Evolutionary conservation across 2,888 invertebrate species (phyloP).

Genomic region (Colostygia pectinataria): DNA sequence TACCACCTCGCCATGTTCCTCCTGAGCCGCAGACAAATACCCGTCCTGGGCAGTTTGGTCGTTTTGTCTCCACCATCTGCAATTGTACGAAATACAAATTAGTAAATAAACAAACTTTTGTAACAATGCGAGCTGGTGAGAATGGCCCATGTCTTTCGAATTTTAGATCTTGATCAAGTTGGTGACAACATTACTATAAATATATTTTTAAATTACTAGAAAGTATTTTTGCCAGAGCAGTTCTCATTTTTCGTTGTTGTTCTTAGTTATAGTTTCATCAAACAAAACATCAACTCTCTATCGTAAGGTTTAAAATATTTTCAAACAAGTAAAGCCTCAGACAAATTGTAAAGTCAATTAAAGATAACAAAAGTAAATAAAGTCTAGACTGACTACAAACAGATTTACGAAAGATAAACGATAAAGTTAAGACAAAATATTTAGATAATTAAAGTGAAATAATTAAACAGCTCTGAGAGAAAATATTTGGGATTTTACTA

Average conservation of each 20-base stretch:
- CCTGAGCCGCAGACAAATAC: slow-evolving; percentile 86
- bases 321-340: slow-evolving; percentile 11
- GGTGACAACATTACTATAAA: too few species aligned
- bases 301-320: slow-evolving; percentile 14
- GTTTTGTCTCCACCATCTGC: slow-evolving; percentile 89
- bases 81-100: slow-evolving; percentile 3
- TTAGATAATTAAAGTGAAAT: slow-evolving; percentile 31
- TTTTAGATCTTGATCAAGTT: too few species aligned
- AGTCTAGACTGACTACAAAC: slow-evolving; percentile 36
- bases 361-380: slow-evolving; percentile 36
- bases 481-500: slow-evolving; percentile 8
- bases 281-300: slow-evolving; percentile 10
- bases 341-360: slow-evolving; percentile 43
- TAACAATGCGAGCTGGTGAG: too few species aligned
- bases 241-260: too few species aligned
- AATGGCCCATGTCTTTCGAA: too few species aligned
- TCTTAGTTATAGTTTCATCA: too few species aligned
- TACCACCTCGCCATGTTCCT: slow-evolving; percentile 83
- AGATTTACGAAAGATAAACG: slow-evolving; percentile 35
- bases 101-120: background rate
- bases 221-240: too few species aligned
- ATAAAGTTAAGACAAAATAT: slow-evolving; percentile 38
- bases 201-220: too few species aligned
- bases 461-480: slow-evolving; percentile 23
- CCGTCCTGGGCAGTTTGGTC: slow-evolving; percentile 81